phyloP scores from a whole-genome alignment of 2,113 vertebrate genomes.

The Eublepharis macularius region DNA sequence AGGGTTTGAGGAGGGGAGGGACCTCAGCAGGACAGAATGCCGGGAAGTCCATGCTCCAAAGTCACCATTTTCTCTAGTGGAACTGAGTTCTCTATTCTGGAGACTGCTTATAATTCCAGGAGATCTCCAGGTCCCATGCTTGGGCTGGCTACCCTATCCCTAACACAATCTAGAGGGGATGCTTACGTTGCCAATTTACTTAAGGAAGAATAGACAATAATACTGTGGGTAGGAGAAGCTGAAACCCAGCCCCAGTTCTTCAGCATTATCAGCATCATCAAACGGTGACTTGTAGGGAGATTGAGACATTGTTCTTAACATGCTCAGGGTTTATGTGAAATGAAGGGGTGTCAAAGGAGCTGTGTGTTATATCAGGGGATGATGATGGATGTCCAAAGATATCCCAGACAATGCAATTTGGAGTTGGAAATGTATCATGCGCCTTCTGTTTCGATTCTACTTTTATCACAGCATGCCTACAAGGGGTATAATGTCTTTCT shows the following conservation, averaged over 20 bases:
- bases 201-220: background rate
- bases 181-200: background rate
- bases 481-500: background rate
- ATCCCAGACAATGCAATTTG: background rate
- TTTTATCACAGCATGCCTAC: background rate
- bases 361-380: background rate
- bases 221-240: background rate
- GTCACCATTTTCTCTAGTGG: too few species aligned
- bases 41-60: too few species aligned
- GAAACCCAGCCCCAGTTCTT: background rate
- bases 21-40: too few species aligned
- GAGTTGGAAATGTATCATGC: background rate
- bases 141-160: too few species aligned
- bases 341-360: background rate
- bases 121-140: too few species aligned
- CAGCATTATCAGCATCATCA: background rate
- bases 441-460: constrained; percentile 13
- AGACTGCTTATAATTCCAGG: too few species aligned
- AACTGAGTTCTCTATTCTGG: too few species aligned
- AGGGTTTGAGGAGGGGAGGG: too few species aligned
- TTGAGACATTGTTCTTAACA: background rate
- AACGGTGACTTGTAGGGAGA: background rate
- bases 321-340: background rate
- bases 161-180: background rate
- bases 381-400: background rate